Evolutionary conservation across 2,888 invertebrate genomes (phyloP).

Genomic region (Anthrax anthrax): DNA sequence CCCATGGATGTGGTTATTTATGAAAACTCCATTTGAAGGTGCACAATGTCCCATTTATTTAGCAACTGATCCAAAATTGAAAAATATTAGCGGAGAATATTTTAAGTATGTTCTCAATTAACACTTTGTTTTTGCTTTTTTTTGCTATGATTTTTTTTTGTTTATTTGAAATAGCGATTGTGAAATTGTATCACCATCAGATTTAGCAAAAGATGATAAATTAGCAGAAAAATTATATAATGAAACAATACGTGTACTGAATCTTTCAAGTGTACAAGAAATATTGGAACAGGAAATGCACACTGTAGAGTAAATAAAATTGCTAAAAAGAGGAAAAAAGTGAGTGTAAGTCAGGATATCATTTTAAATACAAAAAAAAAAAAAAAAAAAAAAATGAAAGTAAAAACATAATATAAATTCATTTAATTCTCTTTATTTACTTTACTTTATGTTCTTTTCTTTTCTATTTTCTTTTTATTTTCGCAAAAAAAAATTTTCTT

Average conservation of each 20-base stretch:
- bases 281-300: too few species aligned
- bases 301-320: too few species aligned
- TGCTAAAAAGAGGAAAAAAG: too few species aligned
- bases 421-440: constrained; percentile 8
- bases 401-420: too few species aligned
- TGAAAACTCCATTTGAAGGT: constrained; percentile 53
- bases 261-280: constrained; percentile 20
- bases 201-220: constrained; percentile 39
- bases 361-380: too few species aligned
- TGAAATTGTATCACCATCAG: constrained; percentile 37
- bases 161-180: constrained; percentile 38
- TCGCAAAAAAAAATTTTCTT: background rate
- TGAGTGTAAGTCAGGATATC: too few species aligned
- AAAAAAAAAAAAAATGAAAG: too few species aligned
- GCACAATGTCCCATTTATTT: constrained; percentile 52
- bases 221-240: constrained; percentile 35
- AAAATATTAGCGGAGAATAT: constrained; percentile 47
- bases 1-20: constrained; percentile 52
- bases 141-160: constrained; percentile 4
- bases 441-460: constrained; percentile 6
- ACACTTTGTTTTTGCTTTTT: background rate
- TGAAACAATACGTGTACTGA: constrained; percentile 27
- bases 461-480: too few species aligned
- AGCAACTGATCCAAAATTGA: constrained; percentile 46
- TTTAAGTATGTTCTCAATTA: constrained; percentile 41